Conservation (phyloP, 2,888 invertebrate genomes). For the Nebria salina region DNA sequence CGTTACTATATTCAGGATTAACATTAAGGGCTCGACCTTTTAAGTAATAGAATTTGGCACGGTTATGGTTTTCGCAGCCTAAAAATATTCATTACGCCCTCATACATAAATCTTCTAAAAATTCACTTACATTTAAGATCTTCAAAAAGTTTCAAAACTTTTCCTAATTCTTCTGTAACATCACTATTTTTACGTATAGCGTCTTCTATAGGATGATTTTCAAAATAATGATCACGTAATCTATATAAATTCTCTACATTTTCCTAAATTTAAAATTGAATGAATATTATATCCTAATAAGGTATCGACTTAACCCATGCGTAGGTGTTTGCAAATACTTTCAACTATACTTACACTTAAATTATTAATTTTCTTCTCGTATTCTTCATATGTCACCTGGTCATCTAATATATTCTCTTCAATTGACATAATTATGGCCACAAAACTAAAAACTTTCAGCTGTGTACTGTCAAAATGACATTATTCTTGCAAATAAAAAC, state of each 20-base stretch:
- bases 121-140: slow-evolving; percentile 69
- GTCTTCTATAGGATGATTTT: slow-evolving; percentile 74
- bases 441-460: slow-evolving; percentile 16
- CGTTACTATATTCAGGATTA: slow-evolving; percentile 71
- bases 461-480: slow-evolving; percentile 41
- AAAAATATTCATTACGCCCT: slow-evolving; percentile 50
- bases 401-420: slow-evolving; percentile 36
- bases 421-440: slow-evolving; percentile 38
- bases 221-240: slow-evolving; percentile 83
- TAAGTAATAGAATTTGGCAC: slow-evolving; percentile 74
- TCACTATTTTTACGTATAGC: slow-evolving; percentile 73
- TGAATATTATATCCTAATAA: slow-evolving; percentile 36
- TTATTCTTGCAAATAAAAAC: slow-evolving; percentile 47
- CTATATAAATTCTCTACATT: slow-evolving; percentile 73
- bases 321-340: slow-evolving; percentile 28
- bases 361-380: slow-evolving; percentile 40
- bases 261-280: slow-evolving; percentile 65
- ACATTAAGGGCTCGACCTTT: slow-evolving; percentile 82
- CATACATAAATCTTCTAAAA: neutral
- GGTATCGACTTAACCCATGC: slow-evolving; percentile 34
- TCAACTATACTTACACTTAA: slow-evolving; percentile 33
- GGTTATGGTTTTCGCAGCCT: slow-evolving; percentile 58
- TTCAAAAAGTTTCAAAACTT: slow-evolving; percentile 71
- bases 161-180: slow-evolving; percentile 71
- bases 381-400: slow-evolving; percentile 34